Evolutionary conservation across 2,888 invertebrate genomes (phyloP).

Genomic region (Ormyrus labotus): DNA sequence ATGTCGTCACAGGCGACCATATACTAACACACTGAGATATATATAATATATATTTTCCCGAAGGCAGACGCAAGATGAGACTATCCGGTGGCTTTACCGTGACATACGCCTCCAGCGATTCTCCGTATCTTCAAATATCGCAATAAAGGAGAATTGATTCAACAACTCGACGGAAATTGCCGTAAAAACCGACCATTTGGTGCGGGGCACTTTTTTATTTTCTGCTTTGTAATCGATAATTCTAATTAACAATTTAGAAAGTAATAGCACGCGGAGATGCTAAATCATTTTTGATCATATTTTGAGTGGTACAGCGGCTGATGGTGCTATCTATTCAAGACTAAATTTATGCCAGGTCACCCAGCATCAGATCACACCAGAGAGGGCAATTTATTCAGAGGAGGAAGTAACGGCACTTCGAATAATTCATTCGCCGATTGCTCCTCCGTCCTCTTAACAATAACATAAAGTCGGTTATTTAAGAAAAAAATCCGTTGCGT

Average conservation of each 20-base stretch:
- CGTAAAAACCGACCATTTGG: no score
- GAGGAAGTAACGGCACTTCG: conserved; percentile 29
- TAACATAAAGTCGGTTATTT: neutral
- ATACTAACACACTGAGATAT: neutral
- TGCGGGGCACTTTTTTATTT: no score
- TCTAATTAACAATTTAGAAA: no score
- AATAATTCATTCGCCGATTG: conserved; percentile 32
- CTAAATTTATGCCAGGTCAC: conserved; percentile 35
- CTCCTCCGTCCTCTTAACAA: conserved; percentile 1
- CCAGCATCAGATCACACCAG: conserved; percentile 22
- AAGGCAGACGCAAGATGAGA: neutral
- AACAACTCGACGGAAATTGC: neutral
- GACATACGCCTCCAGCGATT: neutral
- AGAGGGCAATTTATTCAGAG: conserved; percentile 23
- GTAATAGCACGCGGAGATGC: neutral
- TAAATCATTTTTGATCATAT: conserved; percentile 21
- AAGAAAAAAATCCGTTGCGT: neutral
- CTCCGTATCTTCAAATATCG: conserved; percentile 5
- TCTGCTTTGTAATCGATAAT: no score
- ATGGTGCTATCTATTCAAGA: conserved; percentile 6
- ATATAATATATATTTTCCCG: neutral
- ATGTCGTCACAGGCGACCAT: neutral
- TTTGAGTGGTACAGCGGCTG: neutral
- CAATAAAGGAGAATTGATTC: neutral
- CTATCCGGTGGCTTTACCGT: neutral